These are phyloP conservation scores for Hypena proboscidalis DNA, from an alignment of 2,888 invertebrate species.

Conservation along the genomic window DNA sequence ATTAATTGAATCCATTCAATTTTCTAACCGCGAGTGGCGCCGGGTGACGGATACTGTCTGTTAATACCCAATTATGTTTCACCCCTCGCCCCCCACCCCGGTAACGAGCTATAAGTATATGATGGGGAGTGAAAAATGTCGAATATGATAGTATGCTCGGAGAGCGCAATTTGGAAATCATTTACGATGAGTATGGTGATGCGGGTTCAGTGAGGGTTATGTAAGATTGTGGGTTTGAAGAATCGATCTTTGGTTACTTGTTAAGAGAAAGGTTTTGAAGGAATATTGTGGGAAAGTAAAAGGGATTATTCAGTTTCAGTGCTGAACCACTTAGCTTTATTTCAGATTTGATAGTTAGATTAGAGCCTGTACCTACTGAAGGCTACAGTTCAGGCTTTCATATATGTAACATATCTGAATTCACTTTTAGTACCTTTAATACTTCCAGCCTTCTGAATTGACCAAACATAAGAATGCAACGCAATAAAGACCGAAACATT, in stretches of 20 bases:
- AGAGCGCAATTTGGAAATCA: slow-evolving; percentile 17
- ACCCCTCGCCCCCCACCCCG: slow-evolving; percentile 33
- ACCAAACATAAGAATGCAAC: too few relatives aligned
- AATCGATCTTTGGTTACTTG: too few relatives aligned
- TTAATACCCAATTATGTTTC: slow-evolving; percentile 72
- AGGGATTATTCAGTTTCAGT: too few relatives aligned
- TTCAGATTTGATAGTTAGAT: too few relatives aligned
- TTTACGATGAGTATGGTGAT: slow-evolving; percentile 3
- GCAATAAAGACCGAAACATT: too few relatives aligned
- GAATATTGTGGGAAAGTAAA: too few relatives aligned
- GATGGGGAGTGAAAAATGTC: slow-evolving; percentile 22
- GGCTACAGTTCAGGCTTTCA: not conserved
- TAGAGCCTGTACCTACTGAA: too few relatives aligned
- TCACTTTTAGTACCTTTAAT: too few relatives aligned
- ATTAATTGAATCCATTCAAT: slow-evolving; percentile 74
- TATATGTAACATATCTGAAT: too few relatives aligned
- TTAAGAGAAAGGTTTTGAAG: too few relatives aligned
- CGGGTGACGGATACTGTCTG: slow-evolving; percentile 68
- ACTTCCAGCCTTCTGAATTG: too few relatives aligned
- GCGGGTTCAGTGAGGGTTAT: not conserved
- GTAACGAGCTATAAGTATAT: slow-evolving; percentile 33
- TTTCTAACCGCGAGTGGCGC: slow-evolving; percentile 63
- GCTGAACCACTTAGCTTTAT: too few relatives aligned
- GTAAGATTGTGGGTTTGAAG: not conserved
- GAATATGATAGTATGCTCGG: slow-evolving; percentile 28